Evolutionary conservation across 1,140 invertebrate genomes (phyloP), one percentile per base, ranked within the genome.

Genomic region (Tetramorium alpestre): DNA sequence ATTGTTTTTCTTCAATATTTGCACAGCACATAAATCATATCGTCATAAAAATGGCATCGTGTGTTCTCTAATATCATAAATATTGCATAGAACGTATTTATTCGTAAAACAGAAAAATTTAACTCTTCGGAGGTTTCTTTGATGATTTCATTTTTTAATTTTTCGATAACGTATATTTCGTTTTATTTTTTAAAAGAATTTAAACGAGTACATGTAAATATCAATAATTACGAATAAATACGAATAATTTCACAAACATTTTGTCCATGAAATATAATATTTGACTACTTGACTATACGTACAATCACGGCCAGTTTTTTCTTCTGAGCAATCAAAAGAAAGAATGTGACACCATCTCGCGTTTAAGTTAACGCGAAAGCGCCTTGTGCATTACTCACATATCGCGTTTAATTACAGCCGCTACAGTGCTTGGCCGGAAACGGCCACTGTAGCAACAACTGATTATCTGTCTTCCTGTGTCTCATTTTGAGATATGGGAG

Each of bases 371-470:
- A 51, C 80, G 54, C 44, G 28, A 65, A 80, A 44, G 44, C n/a
- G 44, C 22, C 38, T 70, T n/a, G 11, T 54, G 33, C 78, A 58
- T 72, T 47, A 49, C 65, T 82, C 80, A 58, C 69, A n/a, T 84
- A 75, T 84, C 80, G 80, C 44, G 69, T 84, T 84, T 84, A 84
- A 84, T 84, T 84, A 75, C 80, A 73, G 25, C 7, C 41, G 67
- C 22, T 22, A 22, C 18, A n/a, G 7, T 38, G 56, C 72, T 84
- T 84, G 80, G 80, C 80, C 69, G 80, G 80, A 84, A 84, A 84
- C 69, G 56, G n/a, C 28, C 64, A 67, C n/a, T 41, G 44, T 22
- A 11, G 18, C 38, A 73, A 73, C 69, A 47, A 58, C 54, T 60
- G 69, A 70, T 60, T 84, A 75, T 75, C 80, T 75, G 25, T 82